phyloP scores from a whole-genome alignment of 2,797 vertebrate genomes.

The Phataginus tricuspis region DNA sequence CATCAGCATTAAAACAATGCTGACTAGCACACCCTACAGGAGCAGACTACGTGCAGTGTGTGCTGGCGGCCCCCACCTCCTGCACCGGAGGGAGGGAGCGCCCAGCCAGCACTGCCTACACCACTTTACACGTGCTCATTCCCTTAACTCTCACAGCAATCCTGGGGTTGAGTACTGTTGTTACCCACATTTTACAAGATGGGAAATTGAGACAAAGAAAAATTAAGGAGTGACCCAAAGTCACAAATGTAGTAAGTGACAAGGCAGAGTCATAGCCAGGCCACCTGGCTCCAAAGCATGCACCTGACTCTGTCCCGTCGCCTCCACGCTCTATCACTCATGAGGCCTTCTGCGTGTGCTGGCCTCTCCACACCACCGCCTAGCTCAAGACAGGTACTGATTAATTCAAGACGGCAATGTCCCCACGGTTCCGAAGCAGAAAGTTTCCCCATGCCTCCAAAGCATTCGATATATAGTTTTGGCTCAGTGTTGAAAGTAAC shows the following conservation, averaged over 20 bases:
- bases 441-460: background rate
- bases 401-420: background rate
- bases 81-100: background rate
- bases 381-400: too few species aligned
- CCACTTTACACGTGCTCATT: background rate
- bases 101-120: background rate
- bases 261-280: background rate
- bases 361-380: background rate
- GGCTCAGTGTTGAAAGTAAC: background rate
- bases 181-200: background rate
- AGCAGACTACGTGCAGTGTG: accelerated
- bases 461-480: background rate
- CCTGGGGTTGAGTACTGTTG: background rate
- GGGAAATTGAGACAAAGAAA: background rate
- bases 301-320: accelerated
- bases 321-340: background rate
- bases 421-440: background rate
- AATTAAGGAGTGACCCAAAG: background rate
- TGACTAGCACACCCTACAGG: background rate
- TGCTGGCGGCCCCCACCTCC: background rate
- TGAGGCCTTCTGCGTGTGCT: background rate
- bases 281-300: background rate
- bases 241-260: background rate
- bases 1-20: background rate
- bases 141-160: background rate